Percentiles rank a stretch among this genome's conserved stretches.
These are phyloP conservation scores for Ondatra zibethicus DNA, from an alignment of 2,113 vertebrate genomes.

Conservation along the genomic window DNA sequence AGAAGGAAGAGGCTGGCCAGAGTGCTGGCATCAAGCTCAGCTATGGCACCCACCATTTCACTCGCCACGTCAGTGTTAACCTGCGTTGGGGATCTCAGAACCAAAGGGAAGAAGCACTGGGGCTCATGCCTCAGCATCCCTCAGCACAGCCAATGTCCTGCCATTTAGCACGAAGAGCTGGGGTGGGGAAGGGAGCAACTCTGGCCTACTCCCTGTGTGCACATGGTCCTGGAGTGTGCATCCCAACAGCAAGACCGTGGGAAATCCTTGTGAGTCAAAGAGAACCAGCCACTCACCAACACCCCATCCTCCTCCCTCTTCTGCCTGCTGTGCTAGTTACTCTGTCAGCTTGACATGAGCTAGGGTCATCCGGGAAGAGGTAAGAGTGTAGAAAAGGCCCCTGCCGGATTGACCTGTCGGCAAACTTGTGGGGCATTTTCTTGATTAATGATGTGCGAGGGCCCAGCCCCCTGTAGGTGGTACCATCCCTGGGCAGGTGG, in stretches of 20 bases:
- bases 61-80: neutral
- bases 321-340: neutral
- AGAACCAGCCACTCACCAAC: neutral
- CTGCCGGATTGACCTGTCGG: neutral
- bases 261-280: fast-evolving
- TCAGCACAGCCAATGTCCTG: neutral
- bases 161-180: too few relatives aligned
- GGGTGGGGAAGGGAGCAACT: neutral
- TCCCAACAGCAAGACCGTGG: neutral
- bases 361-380: neutral
- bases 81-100: neutral
- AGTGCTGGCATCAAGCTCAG: neutral
- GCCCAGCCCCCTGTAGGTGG: neutral
- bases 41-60: neutral
- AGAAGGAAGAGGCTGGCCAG: neutral
- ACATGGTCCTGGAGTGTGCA: neutral
- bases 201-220: neutral
- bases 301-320: neutral
- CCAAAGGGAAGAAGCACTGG: neutral
- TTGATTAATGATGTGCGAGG: neutral
- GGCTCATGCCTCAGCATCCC: neutral
- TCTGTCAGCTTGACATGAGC: neutral
- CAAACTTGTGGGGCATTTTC: neutral
- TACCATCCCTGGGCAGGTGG: neutral
- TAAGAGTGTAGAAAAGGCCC: neutral